These are phyloP conservation scores for Dromius quadrimaculatus DNA, from an alignment of 2,888 invertebrate genomes.

Conservation along the genomic window DNA sequence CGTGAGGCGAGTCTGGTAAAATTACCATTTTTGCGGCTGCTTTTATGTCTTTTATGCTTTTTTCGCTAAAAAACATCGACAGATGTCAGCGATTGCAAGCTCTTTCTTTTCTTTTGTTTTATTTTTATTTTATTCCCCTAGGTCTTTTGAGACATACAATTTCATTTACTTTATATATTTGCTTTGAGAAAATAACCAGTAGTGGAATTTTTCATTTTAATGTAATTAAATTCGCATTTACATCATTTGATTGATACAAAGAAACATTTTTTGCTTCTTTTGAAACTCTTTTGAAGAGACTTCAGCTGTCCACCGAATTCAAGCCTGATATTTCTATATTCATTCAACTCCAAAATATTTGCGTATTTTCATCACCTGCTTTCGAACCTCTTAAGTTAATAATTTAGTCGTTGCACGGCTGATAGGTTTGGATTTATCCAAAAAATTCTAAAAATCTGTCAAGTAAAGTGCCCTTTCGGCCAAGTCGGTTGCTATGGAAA, in stretches of 20 bases:
- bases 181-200: not conserved
- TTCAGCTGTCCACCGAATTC: too few species aligned
- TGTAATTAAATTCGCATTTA: conserved; percentile 23
- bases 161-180: conserved; percentile 17
- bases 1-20: conserved; percentile 25
- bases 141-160: conserved; percentile 16
- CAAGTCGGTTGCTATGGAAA: too few species aligned
- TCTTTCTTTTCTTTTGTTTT: conserved; percentile 35
- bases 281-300: too few species aligned
- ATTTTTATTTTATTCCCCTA: conserved; percentile 28
- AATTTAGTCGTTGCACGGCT: too few species aligned
- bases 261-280: too few species aligned
- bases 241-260: conserved; percentile 5
- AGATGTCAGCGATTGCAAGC: conserved; percentile 37
- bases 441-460: too few species aligned
- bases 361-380: too few species aligned
- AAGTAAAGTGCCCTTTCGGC: too few species aligned
- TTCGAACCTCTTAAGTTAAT: too few species aligned
- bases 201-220: conserved; percentile 25
- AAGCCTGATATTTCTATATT: too few species aligned
- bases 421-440: too few species aligned
- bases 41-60: conserved; percentile 41
- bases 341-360: too few species aligned
- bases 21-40: conserved; percentile 44
- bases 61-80: conserved; percentile 31